Conservation (phyloP, 1,140 invertebrate genomes). For the Apis cerana region DNA sequence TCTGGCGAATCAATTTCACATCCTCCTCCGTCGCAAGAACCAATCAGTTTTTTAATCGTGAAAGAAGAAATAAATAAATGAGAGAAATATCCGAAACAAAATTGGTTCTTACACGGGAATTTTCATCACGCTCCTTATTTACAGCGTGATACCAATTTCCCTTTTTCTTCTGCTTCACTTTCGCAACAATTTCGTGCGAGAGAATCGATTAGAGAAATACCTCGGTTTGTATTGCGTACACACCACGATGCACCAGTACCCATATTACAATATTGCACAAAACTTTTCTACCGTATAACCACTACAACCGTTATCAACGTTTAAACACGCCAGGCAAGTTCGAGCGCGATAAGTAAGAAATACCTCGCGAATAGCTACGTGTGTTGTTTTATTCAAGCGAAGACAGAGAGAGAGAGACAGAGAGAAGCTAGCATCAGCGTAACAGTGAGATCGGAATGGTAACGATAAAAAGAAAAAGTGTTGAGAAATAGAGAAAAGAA, state of each 20-base stretch:
- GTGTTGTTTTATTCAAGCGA: conserved; percentile 18
- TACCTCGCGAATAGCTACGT: background rate
- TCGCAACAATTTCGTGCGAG: conserved; percentile 3
- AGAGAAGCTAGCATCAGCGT: background rate
- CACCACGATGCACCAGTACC: conserved; percentile 11
- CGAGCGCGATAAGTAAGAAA: conserved; percentile 6
- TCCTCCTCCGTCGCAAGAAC: background rate
- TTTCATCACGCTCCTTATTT: background rate
- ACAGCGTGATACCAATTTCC: background rate
- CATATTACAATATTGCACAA: conserved; percentile 9
- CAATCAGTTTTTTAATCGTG: too few relatives aligned
- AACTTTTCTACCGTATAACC: conserved; percentile 30
- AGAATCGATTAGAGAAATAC: conserved; percentile 12
- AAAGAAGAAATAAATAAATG: background rate
- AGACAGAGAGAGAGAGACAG: too few relatives aligned
- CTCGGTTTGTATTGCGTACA: background rate
- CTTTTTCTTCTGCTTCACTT: background rate
- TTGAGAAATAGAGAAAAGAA: background rate
- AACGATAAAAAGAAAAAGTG: background rate
- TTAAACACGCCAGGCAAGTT: conserved; percentile 14
- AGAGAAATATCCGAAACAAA: background rate
- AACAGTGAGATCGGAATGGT: too few relatives aligned
- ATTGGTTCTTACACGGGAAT: background rate
- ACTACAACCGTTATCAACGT: conserved; percentile 15
- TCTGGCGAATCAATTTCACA: background rate